A percentile compares a stretch with the other conserved stretches of the same genome.
phyloP scores from a whole-genome alignment of 2,113 vertebrate species.

The Emberiza fucata region DNA sequence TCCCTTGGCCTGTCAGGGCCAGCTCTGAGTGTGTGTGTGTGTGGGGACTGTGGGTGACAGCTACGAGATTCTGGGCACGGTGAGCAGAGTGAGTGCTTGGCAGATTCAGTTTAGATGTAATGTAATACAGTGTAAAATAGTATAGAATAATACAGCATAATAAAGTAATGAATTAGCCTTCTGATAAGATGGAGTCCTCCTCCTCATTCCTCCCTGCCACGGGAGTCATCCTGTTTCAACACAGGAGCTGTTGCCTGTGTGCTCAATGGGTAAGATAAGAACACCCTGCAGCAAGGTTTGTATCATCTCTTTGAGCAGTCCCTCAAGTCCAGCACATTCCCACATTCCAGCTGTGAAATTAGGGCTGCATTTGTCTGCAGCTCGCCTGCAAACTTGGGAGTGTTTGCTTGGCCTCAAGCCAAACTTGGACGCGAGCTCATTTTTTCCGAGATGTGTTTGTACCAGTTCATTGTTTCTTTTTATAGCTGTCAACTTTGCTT shows the following conservation, averaged over 20 bases:
- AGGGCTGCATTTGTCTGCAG: not conserved
- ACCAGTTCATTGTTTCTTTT: not conserved
- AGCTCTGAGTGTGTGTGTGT: too few relatives aligned
- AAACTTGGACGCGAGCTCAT: not conserved
- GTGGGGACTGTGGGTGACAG: too few relatives aligned
- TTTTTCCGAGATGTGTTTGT: not conserved
- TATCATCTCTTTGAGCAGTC: not conserved
- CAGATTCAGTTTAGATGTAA: too few relatives aligned
- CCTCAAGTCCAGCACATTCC: not conserved
- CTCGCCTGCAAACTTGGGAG: not conserved
- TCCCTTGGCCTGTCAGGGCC: too few relatives aligned
- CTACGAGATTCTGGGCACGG: too few relatives aligned
- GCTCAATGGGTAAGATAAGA: not conserved
- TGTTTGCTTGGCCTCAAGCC: not conserved
- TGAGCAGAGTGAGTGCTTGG: too few relatives aligned
- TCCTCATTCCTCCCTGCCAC: too few relatives aligned
- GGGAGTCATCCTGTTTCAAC: too few relatives aligned
- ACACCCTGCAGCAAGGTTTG: not conserved
- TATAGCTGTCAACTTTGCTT: not conserved
- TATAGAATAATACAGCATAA: too few relatives aligned
- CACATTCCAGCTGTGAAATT: not conserved
- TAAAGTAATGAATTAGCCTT: too few relatives aligned
- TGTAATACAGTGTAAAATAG: too few relatives aligned
- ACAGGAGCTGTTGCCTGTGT: not conserved
- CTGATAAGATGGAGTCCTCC: too few relatives aligned